Evolutionary conservation across 2,888 invertebrate genomes (phyloP), one percentile per base, ranked within the genome.

Genomic region (Zele albiditarsus): DNA sequence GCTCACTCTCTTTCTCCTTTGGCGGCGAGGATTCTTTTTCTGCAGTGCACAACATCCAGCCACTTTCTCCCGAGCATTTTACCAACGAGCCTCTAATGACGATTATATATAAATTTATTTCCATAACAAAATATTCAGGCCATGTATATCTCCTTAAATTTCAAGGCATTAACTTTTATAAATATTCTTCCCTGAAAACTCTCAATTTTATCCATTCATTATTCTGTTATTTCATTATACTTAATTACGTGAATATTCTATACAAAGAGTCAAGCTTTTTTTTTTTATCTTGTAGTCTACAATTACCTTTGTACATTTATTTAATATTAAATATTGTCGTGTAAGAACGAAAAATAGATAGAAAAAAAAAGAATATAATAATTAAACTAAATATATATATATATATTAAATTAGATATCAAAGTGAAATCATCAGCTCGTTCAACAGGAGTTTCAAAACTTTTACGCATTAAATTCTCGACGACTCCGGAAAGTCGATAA

Each of bases 21-120:
- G 94, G 91, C 91, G 92, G 76, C 91, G 92, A 60, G 93, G 94
- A 0, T 94, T 93, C 90, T 93, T 94, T 86, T 89, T 92, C 82
- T 89, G 92, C 63, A 91, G 92, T 0, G 89, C 91, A 2, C 91
- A 90, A 1, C 92, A 92, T 0, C 93, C 93, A 0, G 91, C 92
- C 0, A 91, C 92, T 33, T 93, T 92, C 73, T 93, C 94, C 0
- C 90, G 95, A 14, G 94, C 94, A 0, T 93, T 95, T 86, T 96
- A 96, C 89, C 94, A 93, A 83, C 90, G 94, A 60, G 91, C 94
- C 0, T 91, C 91, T 0, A 91, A 91, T 27, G 91, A 91, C 46
- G 93, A 94, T 25, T 28, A 63, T 31, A 63, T 33, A 31, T 63
- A 63, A 60, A 27, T 27, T 3, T 14, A 46, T 46, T 46, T 16